Evolutionary conservation across 2,113 vertebrate species (phyloP), one percentile per base, ranked within the genome.

Genomic region (Sander lucioperca): DNA sequence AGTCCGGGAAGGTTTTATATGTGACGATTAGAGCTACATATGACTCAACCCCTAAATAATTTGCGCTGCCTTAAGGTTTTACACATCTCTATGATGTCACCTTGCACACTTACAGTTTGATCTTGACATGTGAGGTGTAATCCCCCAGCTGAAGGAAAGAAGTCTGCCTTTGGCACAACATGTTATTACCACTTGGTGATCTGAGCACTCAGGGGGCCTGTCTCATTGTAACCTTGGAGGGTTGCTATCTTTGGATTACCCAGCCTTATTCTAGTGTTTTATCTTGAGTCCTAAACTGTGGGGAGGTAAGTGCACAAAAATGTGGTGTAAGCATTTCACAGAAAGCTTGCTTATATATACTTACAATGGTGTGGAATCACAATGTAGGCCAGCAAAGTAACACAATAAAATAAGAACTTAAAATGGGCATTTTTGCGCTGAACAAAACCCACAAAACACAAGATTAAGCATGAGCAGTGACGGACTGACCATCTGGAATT

Each of bases 161-260:
- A 78, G 2, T 53, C 43, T 43, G 86, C 81, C 75, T 39, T 12
- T 15, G 67, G 80, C 78, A 23, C 64, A 81, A 58, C 25, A 14
- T 54, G 51, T 76, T 88, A 59, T 86, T 81, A 81, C 63, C 54
- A 58, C 77, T 82, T 12, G 53, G 65, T 73, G 72, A 84, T 72
- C 50, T 21, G 27, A 75, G 59, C 67, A 25, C 27, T 51, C 23
- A 67, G 16, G 16, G 48, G 36, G n/a, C 3, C n/a, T 2, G 27
- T 81, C 18, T 81, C 69, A 57, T 19, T 79, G 77, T 68, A 79
- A 67, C 75, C 83, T 61, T 14, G 50, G 23, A 84, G 83, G 77
- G 70, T 2, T 50, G 58, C 53, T 81, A 57, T 85, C 7, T 82
- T 83, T 70, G 73, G 74, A 86, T 73, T 71, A 30, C 15, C 23